Evolutionary conservation across 2,797 vertebrate species (phyloP).

Genomic region (Picus viridis): DNA sequence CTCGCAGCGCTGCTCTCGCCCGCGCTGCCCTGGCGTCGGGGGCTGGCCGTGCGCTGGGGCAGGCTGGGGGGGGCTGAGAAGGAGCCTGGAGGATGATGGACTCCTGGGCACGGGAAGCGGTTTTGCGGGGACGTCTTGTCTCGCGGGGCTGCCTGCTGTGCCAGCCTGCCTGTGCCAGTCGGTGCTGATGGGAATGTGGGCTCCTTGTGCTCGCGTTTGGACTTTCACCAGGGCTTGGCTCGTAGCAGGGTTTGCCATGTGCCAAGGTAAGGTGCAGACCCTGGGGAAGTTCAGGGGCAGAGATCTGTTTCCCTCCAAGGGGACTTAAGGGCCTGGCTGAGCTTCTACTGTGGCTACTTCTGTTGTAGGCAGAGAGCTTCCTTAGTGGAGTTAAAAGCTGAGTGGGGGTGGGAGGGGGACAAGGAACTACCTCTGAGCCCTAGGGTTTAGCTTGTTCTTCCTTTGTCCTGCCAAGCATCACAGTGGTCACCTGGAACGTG

Average conservation of each 20-base stretch:
- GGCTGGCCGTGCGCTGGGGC: background rate
- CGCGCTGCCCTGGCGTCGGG: background rate
- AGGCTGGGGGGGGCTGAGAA: background rate
- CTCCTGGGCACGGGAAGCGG: background rate
- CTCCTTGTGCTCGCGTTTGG: background rate
- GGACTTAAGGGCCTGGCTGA: background rate
- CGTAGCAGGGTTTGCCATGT: accelerated
- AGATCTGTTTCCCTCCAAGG: accelerated
- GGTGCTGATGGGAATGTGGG: background rate
- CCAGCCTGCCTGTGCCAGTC: background rate
- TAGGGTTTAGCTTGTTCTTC: background rate
- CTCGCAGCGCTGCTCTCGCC: background rate
- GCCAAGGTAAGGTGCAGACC: background rate
- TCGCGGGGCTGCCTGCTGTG: background rate
- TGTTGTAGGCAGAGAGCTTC: background rate
- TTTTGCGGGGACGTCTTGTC: background rate
- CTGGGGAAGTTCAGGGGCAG: background rate
- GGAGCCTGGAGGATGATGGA: accelerated
- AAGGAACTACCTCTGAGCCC: background rate
- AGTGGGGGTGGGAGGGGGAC: background rate
- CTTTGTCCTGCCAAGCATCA: slow-evolving; percentile 75
- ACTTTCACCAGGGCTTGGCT: background rate
- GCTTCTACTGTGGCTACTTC: background rate
- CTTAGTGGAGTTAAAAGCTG: background rate
- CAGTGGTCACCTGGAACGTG: slow-evolving; percentile 97